phyloP scores from a whole-genome alignment of 2,797 vertebrate genomes.

The Acanthiza pusilla region DNA sequence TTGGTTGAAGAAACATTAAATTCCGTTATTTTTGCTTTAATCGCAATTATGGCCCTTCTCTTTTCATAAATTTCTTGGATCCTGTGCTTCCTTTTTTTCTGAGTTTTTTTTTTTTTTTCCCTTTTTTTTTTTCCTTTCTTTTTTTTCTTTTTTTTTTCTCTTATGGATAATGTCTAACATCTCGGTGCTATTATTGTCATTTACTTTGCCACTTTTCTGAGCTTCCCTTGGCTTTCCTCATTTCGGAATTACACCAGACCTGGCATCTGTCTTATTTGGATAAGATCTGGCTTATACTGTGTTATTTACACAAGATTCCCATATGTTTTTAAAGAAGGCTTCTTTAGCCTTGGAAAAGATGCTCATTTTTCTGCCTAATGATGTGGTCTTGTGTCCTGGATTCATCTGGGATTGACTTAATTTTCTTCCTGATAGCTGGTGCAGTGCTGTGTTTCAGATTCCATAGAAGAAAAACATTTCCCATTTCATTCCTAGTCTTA shows the following conservation, averaged over 20 bases:
- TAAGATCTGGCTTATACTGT: conserved; percentile 21
- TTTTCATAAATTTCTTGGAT: not conserved
- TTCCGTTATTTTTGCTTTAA: not conserved
- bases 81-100: rapidly evolving
- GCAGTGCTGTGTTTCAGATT: not conserved
- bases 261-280: conserved; percentile 40
- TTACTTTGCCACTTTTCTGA: not conserved
- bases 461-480: not conserved
- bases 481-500: not conserved
- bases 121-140: rapidly evolving
- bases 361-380: conserved; percentile 6
- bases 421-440: not conserved
- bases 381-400: not conserved
- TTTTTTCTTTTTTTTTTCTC: no score
- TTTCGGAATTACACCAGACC: not conserved
- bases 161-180: not conserved
- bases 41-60: not conserved
- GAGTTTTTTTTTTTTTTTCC: no score
- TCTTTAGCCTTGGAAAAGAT: not conserved
- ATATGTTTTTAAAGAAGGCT: conserved; percentile 1
- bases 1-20: not conserved
- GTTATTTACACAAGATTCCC: not conserved
- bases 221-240: not conserved
- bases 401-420: not conserved
- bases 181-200: not conserved